phyloP scores from a whole-genome alignment of 30 jellyfish, hydroid and myxozoan genomes.

The Turritopsis rubra region DNA sequence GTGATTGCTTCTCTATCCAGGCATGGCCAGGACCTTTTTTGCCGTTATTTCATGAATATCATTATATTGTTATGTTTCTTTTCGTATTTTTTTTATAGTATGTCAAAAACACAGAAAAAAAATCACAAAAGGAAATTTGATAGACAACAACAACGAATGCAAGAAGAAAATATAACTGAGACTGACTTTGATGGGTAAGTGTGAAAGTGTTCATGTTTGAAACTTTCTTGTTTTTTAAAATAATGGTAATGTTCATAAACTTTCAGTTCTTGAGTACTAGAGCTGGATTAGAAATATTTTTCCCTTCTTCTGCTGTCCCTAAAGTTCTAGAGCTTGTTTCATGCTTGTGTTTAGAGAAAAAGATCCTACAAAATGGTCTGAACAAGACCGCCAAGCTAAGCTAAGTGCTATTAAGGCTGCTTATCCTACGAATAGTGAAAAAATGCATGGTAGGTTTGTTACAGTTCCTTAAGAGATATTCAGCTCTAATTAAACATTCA shows the following conservation, averaged over 20 bases:
- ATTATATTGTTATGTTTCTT: background rate
- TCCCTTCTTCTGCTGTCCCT: constrained; percentile 26
- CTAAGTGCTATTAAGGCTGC: constrained; percentile 37
- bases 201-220: background rate
- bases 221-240: background rate
- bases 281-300: background rate
- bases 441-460: constrained; percentile 23
- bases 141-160: constrained; percentile 49
- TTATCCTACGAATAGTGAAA: constrained; percentile 57
- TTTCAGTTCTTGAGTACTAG: background rate
- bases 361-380: constrained; percentile 85
- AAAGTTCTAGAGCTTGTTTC: background rate
- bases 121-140: constrained; percentile 54
- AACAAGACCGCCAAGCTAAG: constrained; percentile 60
- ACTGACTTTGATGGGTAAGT: background rate
- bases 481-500: background rate
- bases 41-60: background rate
- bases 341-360: constrained; percentile 41
- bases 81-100: constrained; percentile 22
- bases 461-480: background rate
- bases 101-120: constrained; percentile 55
- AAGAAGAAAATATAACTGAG: constrained; percentile 43
- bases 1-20: background rate
- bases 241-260: background rate
- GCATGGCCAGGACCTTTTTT: background rate